phyloP scores from a whole-genome alignment of 1,140 invertebrate species.

The Drosophila sturtevanti region DNA sequence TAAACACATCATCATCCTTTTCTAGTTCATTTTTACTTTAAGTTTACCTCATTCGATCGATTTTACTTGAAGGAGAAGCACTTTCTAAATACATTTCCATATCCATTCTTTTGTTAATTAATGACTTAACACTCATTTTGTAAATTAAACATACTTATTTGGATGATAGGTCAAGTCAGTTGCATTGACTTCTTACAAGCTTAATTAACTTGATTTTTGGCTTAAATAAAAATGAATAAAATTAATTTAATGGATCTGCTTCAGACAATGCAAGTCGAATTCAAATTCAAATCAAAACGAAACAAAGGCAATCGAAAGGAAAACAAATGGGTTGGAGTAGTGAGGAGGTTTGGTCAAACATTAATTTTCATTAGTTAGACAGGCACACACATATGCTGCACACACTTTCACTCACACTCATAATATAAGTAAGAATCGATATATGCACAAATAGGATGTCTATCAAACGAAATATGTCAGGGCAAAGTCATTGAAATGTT shows the following conservation, averaged over 20 bases:
- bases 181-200: constrained; percentile 15
- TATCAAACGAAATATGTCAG: constrained; percentile 33
- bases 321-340: too few relatives aligned
- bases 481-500: constrained; percentile 40
- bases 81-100: neutral
- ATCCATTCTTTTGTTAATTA: constrained; percentile 27
- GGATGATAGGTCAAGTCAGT: neutral
- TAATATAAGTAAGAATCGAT: too few relatives aligned
- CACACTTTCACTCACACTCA: constrained; percentile 2
- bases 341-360: constrained; percentile 37
- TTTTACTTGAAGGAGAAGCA: neutral
- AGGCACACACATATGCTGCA: constrained; percentile 19
- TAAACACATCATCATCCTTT: too few relatives aligned
- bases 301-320: constrained; percentile 20
- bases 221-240: constrained; percentile 24
- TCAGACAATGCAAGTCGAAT: constrained; percentile 26
- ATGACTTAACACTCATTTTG: constrained; percentile 37
- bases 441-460: constrained; percentile 12
- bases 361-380: constrained; percentile 66
- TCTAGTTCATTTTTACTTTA: neutral
- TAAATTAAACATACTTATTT: neutral
- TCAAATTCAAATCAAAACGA: constrained; percentile 10
- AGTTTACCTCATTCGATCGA: neutral
- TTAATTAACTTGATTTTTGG: constrained; percentile 54
- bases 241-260: constrained; percentile 42